Conservation (phyloP, 2,888 invertebrate genomes). For the Chydorus sphaericus region DNA sequence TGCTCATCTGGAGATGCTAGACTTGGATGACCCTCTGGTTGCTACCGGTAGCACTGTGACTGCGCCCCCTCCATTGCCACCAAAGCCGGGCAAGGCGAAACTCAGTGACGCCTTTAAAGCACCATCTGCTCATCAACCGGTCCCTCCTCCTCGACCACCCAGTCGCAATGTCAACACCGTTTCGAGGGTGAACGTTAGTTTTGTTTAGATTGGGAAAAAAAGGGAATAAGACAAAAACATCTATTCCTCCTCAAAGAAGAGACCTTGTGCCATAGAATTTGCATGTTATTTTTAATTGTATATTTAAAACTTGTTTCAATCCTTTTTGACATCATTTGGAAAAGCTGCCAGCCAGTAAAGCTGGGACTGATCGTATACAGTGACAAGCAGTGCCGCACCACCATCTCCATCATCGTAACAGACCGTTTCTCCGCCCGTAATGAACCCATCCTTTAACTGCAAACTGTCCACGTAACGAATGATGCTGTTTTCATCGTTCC, state of each 20-base stretch:
- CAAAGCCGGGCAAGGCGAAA: constrained; percentile 38
- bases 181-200: constrained; percentile 12
- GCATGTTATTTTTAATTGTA: no score
- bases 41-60: not conserved
- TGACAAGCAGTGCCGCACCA: not conserved
- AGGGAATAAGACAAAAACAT: not conserved
- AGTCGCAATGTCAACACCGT: constrained; percentile 5
- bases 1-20: constrained; percentile 10
- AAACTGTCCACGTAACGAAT: not conserved
- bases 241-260: not conserved
- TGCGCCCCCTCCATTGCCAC: constrained; percentile 52
- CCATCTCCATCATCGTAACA: no score
- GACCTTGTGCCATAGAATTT: not conserved
- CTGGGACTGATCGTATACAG: not conserved
- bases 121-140: not conserved
- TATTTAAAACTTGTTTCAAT: not conserved
- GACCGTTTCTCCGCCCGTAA: not conserved
- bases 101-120: constrained; percentile 4
- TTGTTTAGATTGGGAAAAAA: constrained; percentile 2
- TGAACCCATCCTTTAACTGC: not conserved
- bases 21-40: constrained; percentile 12
- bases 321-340: not conserved
- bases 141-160: constrained; percentile 7
- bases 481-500: not conserved
- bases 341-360: not conserved